Conservation (phyloP, 2,113 vertebrate species). For the Nannospalax galili region DNA sequence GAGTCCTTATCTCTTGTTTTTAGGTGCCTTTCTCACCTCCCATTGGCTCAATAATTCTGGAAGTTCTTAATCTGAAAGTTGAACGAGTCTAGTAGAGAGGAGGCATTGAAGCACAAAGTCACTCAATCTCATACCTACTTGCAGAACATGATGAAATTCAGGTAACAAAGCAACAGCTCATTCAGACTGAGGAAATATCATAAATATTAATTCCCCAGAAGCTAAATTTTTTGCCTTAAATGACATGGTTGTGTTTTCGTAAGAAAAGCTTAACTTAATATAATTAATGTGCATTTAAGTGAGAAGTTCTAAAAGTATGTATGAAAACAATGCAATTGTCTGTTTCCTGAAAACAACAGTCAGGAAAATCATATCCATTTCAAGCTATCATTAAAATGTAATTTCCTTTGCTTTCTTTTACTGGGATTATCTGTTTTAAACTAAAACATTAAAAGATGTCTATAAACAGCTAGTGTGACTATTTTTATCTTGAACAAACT, state of each 20-base stretch:
- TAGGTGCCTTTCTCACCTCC: slow-evolving; percentile 91
- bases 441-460: slow-evolving; percentile 79
- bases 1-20: slow-evolving; percentile 78
- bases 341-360: slow-evolving; percentile 91
- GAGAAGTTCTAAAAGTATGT: slow-evolving; percentile 89
- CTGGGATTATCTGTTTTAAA: slow-evolving; percentile 78
- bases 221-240: slow-evolving; percentile 94
- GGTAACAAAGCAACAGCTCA: slow-evolving; percentile 59
- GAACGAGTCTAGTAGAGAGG: slow-evolving; percentile 65
- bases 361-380: slow-evolving; percentile 85
- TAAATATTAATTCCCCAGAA: slow-evolving; percentile 88
- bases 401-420: slow-evolving; percentile 81
- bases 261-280: slow-evolving; percentile 93
- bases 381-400: slow-evolving; percentile 82
- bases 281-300: slow-evolving; percentile 92
- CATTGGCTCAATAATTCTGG: slow-evolving; percentile 73
- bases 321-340: slow-evolving; percentile 88
- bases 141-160: slow-evolving; percentile 40
- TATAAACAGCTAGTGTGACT: slow-evolving; percentile 66
- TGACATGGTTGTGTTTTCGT: slow-evolving; percentile 92
- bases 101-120: slow-evolving; percentile 59
- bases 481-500: slow-evolving; percentile 53
- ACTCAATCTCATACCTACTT: slow-evolving; percentile 44
- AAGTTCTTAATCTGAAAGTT: slow-evolving; percentile 66
- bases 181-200: slow-evolving; percentile 70